Conservation (phyloP, 2,888 invertebrate species). For the Disparrhopalites patrizii region DNA sequence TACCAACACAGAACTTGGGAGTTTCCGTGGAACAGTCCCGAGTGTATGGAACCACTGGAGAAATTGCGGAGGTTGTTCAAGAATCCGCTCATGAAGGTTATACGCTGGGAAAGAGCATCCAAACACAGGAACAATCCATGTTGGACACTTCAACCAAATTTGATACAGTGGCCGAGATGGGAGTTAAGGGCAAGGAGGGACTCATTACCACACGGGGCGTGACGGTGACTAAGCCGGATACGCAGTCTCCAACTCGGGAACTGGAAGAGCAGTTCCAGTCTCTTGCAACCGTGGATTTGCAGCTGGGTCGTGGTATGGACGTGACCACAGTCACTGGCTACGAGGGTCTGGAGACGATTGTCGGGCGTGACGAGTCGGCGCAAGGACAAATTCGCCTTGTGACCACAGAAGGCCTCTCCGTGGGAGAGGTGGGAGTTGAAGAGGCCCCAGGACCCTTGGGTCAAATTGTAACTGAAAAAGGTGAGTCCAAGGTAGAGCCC, state of each 20-base stretch:
- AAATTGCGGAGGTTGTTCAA: background rate
- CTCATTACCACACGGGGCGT: slow-evolving; percentile 14
- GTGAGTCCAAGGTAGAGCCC: slow-evolving; percentile 14
- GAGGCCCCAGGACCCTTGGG: background rate
- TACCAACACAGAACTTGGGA: slow-evolving; percentile 11
- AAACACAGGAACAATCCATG: background rate
- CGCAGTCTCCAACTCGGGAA: slow-evolving; percentile 22
- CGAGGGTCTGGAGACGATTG: background rate
- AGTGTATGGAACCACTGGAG: slow-evolving; percentile 10
- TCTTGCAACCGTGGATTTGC: slow-evolving; percentile 13
- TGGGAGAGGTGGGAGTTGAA: slow-evolving; percentile 5
- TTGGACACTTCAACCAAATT: background rate
- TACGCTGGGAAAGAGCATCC: background rate
- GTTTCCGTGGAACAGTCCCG: slow-evolving; percentile 8
- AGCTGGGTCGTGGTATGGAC: background rate
- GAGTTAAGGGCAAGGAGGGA: slow-evolving; percentile 14
- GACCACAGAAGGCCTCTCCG: background rate
- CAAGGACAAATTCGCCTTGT: background rate
- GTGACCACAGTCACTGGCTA: slow-evolving; percentile 9
- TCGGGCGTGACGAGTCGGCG: background rate
- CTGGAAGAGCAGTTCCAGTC: background rate
- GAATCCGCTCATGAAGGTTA: slow-evolving; percentile 12
- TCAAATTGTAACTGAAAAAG: background rate
- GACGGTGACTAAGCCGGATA: slow-evolving; percentile 9
- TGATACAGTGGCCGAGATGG: background rate